A percentile compares a stretch with the other conserved stretches of the same genome.
These are phyloP conservation scores for Drosophila pachea DNA, from an alignment of 1,140 invertebrate genomes.

Conservation along the genomic window DNA sequence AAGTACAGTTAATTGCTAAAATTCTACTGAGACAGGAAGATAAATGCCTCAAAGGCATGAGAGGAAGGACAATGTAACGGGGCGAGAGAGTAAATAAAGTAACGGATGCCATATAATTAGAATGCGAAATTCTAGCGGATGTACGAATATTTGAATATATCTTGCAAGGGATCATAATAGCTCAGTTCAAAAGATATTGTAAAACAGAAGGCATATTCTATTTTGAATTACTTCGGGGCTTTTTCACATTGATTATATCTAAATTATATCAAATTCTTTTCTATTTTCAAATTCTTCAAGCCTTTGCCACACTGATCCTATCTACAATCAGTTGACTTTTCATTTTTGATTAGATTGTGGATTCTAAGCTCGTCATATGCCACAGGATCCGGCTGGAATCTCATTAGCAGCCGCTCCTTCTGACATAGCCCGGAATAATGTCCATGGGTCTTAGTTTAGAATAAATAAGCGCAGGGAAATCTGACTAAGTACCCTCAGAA, in stretches of 20 bases:
- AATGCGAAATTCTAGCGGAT: slow-evolving; percentile 2
- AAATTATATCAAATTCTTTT: neutral
- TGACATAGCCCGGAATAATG: neutral
- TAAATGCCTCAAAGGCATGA: neutral
- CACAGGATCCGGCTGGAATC: too few relatives aligned
- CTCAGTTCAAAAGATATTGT: neutral
- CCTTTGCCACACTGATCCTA: too few relatives aligned
- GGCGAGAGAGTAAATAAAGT: slow-evolving; percentile 3
- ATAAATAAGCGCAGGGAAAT: slow-evolving; percentile 17
- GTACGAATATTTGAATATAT: neutral
- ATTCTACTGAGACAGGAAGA: neutral
- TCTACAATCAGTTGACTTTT: too few relatives aligned
- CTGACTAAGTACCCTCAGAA: slow-evolving; percentile 8
- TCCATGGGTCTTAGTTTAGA: neutral
- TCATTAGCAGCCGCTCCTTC: too few relatives aligned
- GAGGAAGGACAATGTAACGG: neutral
- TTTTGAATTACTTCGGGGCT: neutral
- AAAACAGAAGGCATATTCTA: neutral
- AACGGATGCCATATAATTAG: slow-evolving; percentile 1
- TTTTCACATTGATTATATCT: neutral
- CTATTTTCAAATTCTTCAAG: too few relatives aligned
- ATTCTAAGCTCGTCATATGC: too few relatives aligned
- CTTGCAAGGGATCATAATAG: neutral
- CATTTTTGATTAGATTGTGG: too few relatives aligned
- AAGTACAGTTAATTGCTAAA: slow-evolving; percentile 40